Evolutionary conservation across 2,888 invertebrate species (phyloP), one percentile per base, ranked within the genome.

Genomic region (Ditylenchus weischeri): DNA sequence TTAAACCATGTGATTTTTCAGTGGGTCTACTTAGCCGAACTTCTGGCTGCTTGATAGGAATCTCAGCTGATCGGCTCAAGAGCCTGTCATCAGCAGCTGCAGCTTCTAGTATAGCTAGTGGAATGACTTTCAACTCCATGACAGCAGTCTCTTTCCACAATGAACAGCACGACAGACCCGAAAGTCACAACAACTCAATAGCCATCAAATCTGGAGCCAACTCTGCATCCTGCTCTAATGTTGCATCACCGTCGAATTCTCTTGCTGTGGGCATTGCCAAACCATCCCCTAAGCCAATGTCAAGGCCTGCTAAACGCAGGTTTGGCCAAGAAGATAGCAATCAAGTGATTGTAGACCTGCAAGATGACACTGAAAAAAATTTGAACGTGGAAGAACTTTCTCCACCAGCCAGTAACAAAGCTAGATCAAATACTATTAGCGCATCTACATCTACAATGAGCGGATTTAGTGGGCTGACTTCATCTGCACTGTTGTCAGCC

Each of bases 11-110:
- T 50, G 2, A 50, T 19, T 50, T 50, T 29, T 29, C 21, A 50
- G 54, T 54, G 54, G 54, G 54, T 21, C n/a, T 54, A 23, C 29
- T 54, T 11, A 59, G 59, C 36, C 36, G 59, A 3, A 38, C 38
- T 35, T 35, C 59, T 59, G 59, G 59, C 21, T 59, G 59, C 21
- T n/a, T 59, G 10, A 59, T 59, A 19, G 59, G 59, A 2, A 59
- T 59, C 59, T 59, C 57, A 23, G 57, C 23, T 13, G 29, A 54
- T 15, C 57, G 57, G 18, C 57, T 54, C 57, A 54, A 54, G 8
- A 29, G 57, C 18, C 23, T 54, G 10, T 43, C 43, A 43, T 13
- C 43, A 43, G 43, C 43, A 43, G 43, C 29, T 29, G 5, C 43
- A 43, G 43, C n/a, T 54, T 54, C 54, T 6, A 54, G 54, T 54